Conservation (phyloP, 2,797 vertebrate species). For the Sus cebifrons region DNA sequence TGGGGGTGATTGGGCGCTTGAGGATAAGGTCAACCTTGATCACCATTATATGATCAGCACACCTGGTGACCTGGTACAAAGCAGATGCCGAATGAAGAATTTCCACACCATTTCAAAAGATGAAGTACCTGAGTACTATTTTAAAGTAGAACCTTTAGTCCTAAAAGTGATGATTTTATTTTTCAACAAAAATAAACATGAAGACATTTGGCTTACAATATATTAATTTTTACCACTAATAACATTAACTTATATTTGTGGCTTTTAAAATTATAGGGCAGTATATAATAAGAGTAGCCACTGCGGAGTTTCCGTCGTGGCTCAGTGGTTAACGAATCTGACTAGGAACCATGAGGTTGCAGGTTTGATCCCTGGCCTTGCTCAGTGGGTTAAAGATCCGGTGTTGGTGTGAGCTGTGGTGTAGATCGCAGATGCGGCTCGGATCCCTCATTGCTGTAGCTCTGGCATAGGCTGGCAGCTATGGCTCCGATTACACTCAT, state of each 20-base stretch:
- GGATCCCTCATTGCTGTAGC: too few species aligned
- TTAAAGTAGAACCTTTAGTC: slow-evolving; percentile 51
- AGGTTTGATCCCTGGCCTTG: too few species aligned
- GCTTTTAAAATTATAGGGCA: neutral
- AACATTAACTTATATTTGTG: neutral
- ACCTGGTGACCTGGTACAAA: neutral
- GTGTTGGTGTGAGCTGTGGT: too few species aligned
- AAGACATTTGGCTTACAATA: slow-evolving; percentile 21
- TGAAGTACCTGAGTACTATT: neutral
- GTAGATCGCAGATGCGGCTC: too few species aligned
- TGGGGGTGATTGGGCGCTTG: neutral
- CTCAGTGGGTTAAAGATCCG: too few species aligned
- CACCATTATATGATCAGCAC: neutral
- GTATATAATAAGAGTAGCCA: neutral
- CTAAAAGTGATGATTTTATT: slow-evolving; percentile 1
- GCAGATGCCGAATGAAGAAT: neutral
- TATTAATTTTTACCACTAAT: slow-evolving; percentile 44
- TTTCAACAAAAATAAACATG: slow-evolving; percentile 56
- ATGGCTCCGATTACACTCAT: too few species aligned
- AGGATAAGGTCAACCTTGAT: neutral
- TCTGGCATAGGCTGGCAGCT: too few species aligned
- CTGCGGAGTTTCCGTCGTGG: too few species aligned
- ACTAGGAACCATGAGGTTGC: too few species aligned
- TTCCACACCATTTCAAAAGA: slow-evolving; percentile 38
- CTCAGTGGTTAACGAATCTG: too few species aligned